Evolutionary conservation across 2,888 invertebrate genomes (phyloP).

Genomic region (Tipula vernalis): DNA sequence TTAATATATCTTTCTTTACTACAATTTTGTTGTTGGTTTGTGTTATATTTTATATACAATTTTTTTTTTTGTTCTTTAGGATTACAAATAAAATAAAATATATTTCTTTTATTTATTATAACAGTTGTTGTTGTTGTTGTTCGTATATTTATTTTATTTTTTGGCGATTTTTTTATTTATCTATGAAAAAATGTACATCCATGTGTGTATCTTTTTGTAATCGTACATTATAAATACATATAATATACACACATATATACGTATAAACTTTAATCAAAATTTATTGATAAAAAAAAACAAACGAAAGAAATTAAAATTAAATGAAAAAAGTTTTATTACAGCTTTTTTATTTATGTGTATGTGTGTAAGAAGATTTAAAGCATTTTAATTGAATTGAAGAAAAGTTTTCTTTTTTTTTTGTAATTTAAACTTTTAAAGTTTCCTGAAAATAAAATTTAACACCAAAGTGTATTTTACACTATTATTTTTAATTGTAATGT

Average conservation of each 20-base stretch:
- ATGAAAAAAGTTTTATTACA: conserved; percentile 4
- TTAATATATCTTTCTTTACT: background rate
- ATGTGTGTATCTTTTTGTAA: background rate
- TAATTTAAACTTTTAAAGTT: background rate
- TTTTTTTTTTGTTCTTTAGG: background rate
- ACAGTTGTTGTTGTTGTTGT: background rate
- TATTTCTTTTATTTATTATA: background rate
- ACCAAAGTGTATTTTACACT: background rate
- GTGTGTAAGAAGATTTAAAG: background rate
- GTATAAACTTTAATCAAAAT: background rate
- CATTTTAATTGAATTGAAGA: background rate
- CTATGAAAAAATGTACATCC: background rate
- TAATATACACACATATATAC: background rate
- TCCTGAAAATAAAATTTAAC: background rate
- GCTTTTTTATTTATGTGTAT: background rate
- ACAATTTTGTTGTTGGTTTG: background rate
- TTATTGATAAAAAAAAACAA: background rate
- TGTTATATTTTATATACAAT: background rate
- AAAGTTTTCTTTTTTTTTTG: background rate
- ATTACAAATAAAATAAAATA: background rate
- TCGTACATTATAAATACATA: background rate
- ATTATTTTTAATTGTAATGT: background rate
- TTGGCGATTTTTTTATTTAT: background rate
- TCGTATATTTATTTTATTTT: background rate
- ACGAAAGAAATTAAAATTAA: background rate